A percentile compares a stretch with the other conserved stretches of the same genome.
phyloP scores from a whole-genome alignment of 2,797 vertebrate species.

The Podargus strigoides region DNA sequence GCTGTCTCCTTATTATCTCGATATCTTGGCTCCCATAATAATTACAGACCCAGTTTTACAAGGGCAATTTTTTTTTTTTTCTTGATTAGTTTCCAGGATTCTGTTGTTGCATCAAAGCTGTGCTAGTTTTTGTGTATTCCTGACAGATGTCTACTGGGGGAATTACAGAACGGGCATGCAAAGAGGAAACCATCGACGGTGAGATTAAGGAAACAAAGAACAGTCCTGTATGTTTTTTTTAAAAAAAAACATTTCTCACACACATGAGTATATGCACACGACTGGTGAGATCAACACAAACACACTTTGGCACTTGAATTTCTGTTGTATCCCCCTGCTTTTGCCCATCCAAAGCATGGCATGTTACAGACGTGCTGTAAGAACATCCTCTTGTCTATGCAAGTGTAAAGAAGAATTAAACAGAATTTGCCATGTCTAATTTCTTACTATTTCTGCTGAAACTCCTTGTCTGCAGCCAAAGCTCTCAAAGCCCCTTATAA shows the following conservation, averaged over 20 bases:
- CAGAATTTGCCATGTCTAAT: neutral
- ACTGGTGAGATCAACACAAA: neutral
- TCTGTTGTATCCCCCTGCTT: neutral
- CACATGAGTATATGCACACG: neutral
- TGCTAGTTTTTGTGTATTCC: constrained; percentile 51
- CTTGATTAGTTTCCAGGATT: constrained; percentile 68
- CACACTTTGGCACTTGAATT: neutral
- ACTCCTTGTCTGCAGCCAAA: neutral
- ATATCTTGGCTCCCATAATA: constrained; percentile 68
- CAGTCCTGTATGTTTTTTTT: neutral
- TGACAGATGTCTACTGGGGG: constrained; percentile 60
- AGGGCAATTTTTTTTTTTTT: constrained; percentile 54
- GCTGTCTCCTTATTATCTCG: constrained; percentile 68
- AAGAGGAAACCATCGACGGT: constrained; percentile 46
- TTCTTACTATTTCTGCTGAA: neutral
- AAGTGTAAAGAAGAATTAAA: neutral
- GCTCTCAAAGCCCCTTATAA: neutral
- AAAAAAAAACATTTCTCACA: neutral
- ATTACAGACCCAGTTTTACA: constrained; percentile 70
- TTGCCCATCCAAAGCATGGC: neutral
- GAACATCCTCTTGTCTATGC: neutral
- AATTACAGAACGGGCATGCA: constrained; percentile 50
- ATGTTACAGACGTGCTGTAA: neutral
- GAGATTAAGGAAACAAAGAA: constrained; percentile 53
- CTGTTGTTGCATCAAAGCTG: constrained; percentile 64